These are phyloP conservation scores for Macrophya alboannulata DNA, from an alignment of 2,888 invertebrate genomes.

Conservation along the genomic window DNA sequence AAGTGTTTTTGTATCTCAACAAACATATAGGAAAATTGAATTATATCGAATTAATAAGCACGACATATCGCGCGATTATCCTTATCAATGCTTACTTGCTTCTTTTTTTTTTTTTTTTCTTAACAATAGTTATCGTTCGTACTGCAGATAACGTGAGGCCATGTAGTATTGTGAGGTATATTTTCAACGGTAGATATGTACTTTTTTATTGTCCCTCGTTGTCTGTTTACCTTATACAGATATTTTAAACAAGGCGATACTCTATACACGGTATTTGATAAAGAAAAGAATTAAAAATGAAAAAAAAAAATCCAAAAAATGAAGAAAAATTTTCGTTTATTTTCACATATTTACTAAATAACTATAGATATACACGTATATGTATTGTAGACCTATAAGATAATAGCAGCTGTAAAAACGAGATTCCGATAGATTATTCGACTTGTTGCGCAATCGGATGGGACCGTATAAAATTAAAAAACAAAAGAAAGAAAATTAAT, in stretches of 20 bases:
- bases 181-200: neutral
- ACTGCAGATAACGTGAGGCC: neutral
- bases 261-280: neutral
- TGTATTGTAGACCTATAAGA: too few species aligned
- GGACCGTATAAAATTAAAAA: neutral
- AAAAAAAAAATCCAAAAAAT: neutral
- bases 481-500: neutral
- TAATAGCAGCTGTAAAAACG: neutral
- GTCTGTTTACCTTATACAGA: neutral
- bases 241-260: neutral
- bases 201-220: neutral
- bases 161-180: neutral
- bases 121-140: neutral
- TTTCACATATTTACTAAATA: too few species aligned
- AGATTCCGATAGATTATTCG: neutral
- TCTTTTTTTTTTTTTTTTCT: neutral
- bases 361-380: too few species aligned
- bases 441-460: constrained; percentile 3
- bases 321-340: neutral
- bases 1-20: neutral
- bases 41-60: too few species aligned
- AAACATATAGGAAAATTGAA: too few species aligned
- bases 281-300: neutral
- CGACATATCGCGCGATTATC: neutral
- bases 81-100: neutral